phyloP scores from a whole-genome alignment of 2,888 invertebrate genomes.

The Plagodis pulveraria region DNA sequence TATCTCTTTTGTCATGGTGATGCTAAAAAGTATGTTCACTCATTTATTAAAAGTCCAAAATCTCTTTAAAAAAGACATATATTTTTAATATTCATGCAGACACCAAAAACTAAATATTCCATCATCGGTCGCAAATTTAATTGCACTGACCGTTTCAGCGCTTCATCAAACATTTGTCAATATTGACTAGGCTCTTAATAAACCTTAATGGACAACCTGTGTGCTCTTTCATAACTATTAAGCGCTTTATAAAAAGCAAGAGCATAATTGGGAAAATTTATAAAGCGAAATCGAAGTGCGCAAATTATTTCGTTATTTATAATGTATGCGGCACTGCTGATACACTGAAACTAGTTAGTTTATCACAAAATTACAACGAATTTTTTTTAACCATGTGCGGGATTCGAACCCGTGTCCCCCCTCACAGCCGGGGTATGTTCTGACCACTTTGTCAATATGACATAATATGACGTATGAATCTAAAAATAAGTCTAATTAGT shows the following conservation, averaged over 20 bases:
- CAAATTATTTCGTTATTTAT: not conserved
- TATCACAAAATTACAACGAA: too few species aligned
- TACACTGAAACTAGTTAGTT: too few species aligned
- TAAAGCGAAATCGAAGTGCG: not conserved
- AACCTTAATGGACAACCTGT: slow-evolving; percentile 69
- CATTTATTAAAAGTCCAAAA: not conserved
- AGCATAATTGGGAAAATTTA: not conserved
- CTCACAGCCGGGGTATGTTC: too few species aligned
- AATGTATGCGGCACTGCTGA: too few species aligned
- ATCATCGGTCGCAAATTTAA: slow-evolving; percentile 61
- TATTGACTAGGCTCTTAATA: slow-evolving; percentile 80
- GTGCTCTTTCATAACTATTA: slow-evolving; percentile 35
- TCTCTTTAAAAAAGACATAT: too few species aligned
- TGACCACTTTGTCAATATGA: too few species aligned
- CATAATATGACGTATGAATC: too few species aligned
- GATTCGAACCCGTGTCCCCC: too few species aligned
- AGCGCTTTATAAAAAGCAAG: slow-evolving; percentile 4
- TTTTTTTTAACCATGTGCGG: too few species aligned
- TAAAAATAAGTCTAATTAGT: too few species aligned
- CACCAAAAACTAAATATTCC: slow-evolving; percentile 43
- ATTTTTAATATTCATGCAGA: too few species aligned
- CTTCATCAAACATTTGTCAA: slow-evolving; percentile 70
- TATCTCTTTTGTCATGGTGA: not conserved
- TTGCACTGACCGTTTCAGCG: slow-evolving; percentile 54
- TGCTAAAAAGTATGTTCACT: not conserved